phyloP scores from a whole-genome alignment of 2,797 vertebrate genomes.

The Myotis planiceps region DNA sequence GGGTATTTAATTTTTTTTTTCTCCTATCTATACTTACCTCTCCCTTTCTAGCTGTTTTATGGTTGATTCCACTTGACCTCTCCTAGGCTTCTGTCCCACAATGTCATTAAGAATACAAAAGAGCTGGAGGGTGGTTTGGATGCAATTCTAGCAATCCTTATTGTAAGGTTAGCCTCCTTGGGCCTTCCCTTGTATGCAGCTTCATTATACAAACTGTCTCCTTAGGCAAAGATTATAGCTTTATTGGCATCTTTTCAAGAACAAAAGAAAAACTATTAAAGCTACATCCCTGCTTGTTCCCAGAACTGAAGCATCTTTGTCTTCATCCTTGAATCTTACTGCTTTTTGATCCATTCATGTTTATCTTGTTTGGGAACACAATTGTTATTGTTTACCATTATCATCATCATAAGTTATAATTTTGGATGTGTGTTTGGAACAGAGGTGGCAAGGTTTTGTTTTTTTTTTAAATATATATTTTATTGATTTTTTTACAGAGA shows the following conservation, averaged over 20 bases:
- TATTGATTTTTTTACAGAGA: too few species aligned
- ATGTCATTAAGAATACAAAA: not conserved
- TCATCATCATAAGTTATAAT: not conserved
- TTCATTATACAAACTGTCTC: not conserved
- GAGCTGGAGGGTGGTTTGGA: not conserved
- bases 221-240: not conserved
- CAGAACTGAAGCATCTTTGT: not conserved
- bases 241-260: not conserved
- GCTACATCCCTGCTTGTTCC: not conserved
- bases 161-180: not conserved
- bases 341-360: not conserved
- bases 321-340: not conserved
- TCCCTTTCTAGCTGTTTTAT: not conserved
- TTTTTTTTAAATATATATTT: too few species aligned
- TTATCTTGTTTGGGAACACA: not conserved
- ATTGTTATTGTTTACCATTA: not conserved
- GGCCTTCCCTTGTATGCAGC: not conserved
- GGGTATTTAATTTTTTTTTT: not conserved
- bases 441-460: not conserved
- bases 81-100: not conserved
- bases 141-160: not conserved
- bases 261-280: not conserved
- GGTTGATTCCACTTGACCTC: not conserved
- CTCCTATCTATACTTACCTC: not conserved
- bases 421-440: not conserved